Conservation (phyloP, 2,888 invertebrate species). For the Cephus sareptanus region DNA sequence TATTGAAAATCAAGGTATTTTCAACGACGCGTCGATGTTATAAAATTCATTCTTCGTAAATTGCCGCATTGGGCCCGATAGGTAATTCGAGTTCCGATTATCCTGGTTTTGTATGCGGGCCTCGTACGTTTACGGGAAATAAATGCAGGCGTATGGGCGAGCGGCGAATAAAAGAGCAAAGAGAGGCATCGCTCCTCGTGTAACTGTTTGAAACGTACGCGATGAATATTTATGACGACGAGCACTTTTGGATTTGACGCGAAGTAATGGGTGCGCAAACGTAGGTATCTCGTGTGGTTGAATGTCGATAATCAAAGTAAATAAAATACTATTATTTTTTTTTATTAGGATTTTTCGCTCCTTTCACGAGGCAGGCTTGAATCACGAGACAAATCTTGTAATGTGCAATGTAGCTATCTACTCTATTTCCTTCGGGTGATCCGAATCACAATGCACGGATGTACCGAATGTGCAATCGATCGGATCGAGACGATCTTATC, state of each 20-base stretch:
- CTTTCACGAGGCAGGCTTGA: neutral
- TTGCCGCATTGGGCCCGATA: neutral
- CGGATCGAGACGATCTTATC: slow-evolving; percentile 13
- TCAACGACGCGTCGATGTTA: neutral
- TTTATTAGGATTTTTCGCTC: neutral
- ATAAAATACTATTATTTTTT: neutral
- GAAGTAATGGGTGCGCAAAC: slow-evolving; percentile 1
- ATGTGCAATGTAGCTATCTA: neutral
- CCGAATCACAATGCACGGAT: slow-evolving; percentile 35
- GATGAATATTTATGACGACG: slow-evolving; percentile 5
- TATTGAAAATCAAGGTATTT: neutral
- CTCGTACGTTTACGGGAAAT: neutral
- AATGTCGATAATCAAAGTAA: neutral
- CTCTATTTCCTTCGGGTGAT: neutral
- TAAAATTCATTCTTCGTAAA: neutral
- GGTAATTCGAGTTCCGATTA: neutral
- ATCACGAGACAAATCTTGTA: neutral
- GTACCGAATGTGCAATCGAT: slow-evolving; percentile 23
- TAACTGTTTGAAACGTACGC: slow-evolving; percentile 2
- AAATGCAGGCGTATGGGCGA: neutral
- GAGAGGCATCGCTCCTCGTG: neutral
- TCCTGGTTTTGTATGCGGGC: neutral
- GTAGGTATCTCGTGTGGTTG: neutral
- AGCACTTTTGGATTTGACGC: neutral
- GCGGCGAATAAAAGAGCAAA: neutral